Evolutionary conservation across 1,140 invertebrate species (phyloP), one percentile per base, ranked within the genome.

Genomic region (Mya arenaria): DNA sequence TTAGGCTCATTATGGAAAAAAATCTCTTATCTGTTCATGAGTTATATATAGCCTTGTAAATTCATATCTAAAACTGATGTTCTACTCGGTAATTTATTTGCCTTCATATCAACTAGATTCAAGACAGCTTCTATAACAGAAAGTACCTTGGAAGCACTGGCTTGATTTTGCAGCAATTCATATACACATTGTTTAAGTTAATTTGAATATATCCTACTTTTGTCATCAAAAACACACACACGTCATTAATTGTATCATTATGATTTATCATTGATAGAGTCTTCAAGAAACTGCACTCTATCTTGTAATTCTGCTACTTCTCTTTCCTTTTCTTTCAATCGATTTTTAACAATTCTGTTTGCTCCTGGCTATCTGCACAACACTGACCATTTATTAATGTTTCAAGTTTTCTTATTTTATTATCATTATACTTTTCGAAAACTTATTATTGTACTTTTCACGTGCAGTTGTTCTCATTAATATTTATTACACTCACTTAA

Each of bases 21-120:
- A n/a, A n/a, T n/a, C n/a, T n/a, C 25, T 6, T 74, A 74, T 25
- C 8, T 74, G 71, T 10, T 25, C 37, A 13, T 74, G 71, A 4
- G 71, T 34, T 4, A 74, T 13, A 25, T 37, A 62, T 28, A 74
- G 34, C 30, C 71, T 32, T 74, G 71, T 4, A 74, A 56, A 39
- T 41, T 74, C 71, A 74, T 74, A 17, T 74, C n/a, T 23, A 74
- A 74, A n/a, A 74, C 71, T 37, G 55, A 39, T 39, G 71, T 39
- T 23, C 25, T 15, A 25, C 52, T 60, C 1, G 71, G 71, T 2
- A 74, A 36, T 74, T 23, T 74, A 60, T 74, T 74, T 23, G 71
- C 55, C 39, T 4, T 30, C 6, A 68, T 8, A 34, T 74, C 17
- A 37, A 60, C 23, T 36, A 74, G 41, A 13, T 34, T 74, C 25